These are phyloP conservation scores for Glaucomys volans DNA, from an alignment of 2,113 vertebrate genomes.

Conservation along the genomic window DNA sequence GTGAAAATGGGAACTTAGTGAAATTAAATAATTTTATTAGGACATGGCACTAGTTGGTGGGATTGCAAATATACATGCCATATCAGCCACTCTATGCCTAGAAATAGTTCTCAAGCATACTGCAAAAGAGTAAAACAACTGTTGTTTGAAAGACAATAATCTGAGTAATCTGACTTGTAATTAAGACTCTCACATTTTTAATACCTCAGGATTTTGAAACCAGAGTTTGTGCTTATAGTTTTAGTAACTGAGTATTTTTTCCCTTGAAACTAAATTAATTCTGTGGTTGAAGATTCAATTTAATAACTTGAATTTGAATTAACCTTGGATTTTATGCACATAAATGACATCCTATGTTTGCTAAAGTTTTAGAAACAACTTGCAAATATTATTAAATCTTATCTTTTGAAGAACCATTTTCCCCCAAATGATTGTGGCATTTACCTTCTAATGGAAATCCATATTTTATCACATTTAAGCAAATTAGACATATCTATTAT, in stretches of 20 bases:
- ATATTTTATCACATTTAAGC: constrained; percentile 14
- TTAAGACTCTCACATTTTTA: neutral
- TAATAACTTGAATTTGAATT: constrained; percentile 50
- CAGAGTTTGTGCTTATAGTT: neutral
- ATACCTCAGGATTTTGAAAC: neutral
- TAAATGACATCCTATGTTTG: constrained; percentile 9
- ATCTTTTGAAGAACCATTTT: neutral
- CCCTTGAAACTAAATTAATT: constrained; percentile 10
- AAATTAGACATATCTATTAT: neutral
- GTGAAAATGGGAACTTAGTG: neutral
- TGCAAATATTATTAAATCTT: neutral
- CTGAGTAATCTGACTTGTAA: neutral
- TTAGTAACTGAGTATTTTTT: neutral
- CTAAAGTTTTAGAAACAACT: constrained; percentile 48
- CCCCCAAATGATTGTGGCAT: neutral
- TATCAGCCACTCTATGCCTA: neutral
- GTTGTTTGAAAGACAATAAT: neutral
- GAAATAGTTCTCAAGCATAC: neutral
- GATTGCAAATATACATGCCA: neutral
- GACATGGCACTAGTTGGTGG: fast-evolving
- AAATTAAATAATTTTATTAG: neutral
- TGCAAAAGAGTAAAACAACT: neutral
- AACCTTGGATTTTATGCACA: neutral
- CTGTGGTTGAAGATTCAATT: neutral
- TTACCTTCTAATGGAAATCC: neutral